These are phyloP conservation scores for Apodemia mormo DNA, from an alignment of 2,888 invertebrate genomes.

Conservation along the genomic window DNA sequence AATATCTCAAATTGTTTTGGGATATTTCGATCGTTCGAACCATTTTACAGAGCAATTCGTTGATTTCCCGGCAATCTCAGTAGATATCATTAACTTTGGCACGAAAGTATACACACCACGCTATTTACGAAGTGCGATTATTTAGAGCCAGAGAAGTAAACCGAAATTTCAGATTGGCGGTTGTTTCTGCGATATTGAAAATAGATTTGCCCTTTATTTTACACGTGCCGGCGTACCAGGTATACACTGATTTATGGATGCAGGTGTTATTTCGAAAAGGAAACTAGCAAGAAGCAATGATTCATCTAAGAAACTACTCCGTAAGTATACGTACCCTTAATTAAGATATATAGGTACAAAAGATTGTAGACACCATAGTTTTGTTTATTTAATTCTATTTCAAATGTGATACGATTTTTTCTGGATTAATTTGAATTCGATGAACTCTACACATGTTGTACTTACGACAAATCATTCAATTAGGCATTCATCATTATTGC, in stretches of 20 bases:
- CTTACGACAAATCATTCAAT: no score
- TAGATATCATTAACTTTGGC: not conserved
- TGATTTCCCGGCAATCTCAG: not conserved
- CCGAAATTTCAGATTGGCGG: not conserved
- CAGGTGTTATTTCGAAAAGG: conserved; percentile 3
- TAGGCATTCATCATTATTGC: no score
- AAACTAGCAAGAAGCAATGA: not conserved
- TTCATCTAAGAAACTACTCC: not conserved
- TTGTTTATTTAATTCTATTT: no score
- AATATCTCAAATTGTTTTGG: not conserved
- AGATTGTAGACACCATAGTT: no score
- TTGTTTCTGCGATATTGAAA: conserved; percentile 7
- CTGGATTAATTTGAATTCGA: no score
- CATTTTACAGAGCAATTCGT: not conserved
- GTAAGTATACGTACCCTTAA: no score
- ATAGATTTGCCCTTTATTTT: conserved; percentile 9
- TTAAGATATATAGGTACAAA: no score
- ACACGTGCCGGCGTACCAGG: conserved; percentile 10
- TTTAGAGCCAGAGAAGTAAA: not conserved
- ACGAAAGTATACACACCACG: not conserved
- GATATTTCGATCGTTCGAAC: not conserved
- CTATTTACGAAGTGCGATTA: conserved; percentile 6
- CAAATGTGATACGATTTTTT: no score
- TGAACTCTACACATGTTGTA: no score
- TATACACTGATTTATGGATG: not conserved